These are phyloP conservation scores for Parelbella ahira DNA, from an alignment of 2,888 invertebrate genomes.

Conservation along the genomic window DNA sequence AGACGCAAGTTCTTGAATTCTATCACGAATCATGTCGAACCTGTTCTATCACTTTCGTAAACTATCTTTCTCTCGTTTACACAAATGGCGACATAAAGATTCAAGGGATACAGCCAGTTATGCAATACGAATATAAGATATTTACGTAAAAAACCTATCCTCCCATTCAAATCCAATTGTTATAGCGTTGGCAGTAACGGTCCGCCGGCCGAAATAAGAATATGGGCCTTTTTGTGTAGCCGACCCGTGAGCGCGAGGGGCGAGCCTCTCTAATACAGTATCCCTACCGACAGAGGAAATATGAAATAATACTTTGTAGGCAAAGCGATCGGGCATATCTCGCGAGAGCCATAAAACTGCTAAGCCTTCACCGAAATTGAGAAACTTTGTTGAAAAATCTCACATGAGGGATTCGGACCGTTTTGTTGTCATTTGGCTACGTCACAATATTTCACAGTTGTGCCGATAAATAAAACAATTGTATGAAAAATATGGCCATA, in stretches of 20 bases:
- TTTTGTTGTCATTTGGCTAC: conserved; percentile 35
- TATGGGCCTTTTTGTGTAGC: conserved; percentile 53
- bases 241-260: conserved; percentile 42
- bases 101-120: background rate
- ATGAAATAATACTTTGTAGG: conserved; percentile 71
- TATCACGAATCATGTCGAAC: too few species aligned
- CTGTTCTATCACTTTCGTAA: too few species aligned
- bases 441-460: conserved; percentile 7
- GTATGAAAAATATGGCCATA: too few species aligned
- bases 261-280: conserved; percentile 51
- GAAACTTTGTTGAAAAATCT: conserved; percentile 71
- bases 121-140: conserved; percentile 19
- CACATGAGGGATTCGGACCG: conserved; percentile 50
- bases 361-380: conserved; percentile 65
- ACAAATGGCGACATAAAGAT: background rate
- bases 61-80: background rate
- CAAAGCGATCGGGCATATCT: conserved; percentile 59
- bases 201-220: conserved; percentile 52
- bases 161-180: conserved; percentile 57
- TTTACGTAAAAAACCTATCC: conserved; percentile 36
- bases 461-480: conserved; percentile 14
- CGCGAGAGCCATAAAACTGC: conserved; percentile 62
- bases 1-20: too few species aligned
- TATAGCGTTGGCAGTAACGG: conserved; percentile 51
- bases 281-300: conserved; percentile 51